Conservation (phyloP, 2,888 invertebrate genomes). For the Drosophila nr. perissopoda region DNA sequence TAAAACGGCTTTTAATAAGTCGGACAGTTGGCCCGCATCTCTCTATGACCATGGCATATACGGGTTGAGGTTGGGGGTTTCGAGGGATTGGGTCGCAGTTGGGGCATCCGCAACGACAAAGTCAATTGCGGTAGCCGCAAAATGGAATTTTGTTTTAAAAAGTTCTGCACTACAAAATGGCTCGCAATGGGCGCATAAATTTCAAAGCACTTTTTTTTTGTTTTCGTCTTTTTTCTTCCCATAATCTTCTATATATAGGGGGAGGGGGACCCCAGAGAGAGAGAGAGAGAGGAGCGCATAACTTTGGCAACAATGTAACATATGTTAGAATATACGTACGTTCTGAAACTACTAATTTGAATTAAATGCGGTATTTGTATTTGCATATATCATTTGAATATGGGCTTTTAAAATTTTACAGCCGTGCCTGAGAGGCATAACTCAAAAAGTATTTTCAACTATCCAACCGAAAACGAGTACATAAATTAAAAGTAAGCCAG, state of each 20-base stretch:
- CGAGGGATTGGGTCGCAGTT: not conserved
- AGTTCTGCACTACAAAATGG: conserved; percentile 68
- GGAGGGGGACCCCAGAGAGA: not conserved
- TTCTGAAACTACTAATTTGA: conserved; percentile 48
- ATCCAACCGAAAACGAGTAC: not conserved
- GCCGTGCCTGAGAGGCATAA: conserved; percentile 17
- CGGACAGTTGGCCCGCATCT: conserved; percentile 47
- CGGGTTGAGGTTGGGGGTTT: not conserved
- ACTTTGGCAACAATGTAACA: conserved; percentile 37
- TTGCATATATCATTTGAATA: conserved; percentile 26
- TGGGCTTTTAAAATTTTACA: conserved; percentile 16
- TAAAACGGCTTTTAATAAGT: conserved; percentile 64
- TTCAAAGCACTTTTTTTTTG: conserved; percentile 43
- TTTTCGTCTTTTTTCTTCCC: not conserved
- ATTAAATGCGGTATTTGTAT: conserved; percentile 51
- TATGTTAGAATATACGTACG: conserved; percentile 7
- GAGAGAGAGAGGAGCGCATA: conserved; percentile 16
- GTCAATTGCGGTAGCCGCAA: conserved; percentile 72
- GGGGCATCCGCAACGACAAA: conserved; percentile 57
- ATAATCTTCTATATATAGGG: conserved; percentile 7
- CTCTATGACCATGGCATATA: not conserved
- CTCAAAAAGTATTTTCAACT: conserved; percentile 24
- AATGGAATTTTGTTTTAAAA: conserved; percentile 66
- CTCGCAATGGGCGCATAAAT: conserved; percentile 76
- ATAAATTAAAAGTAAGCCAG: not conserved